A percentile compares a stretch with the other conserved stretches of the same genome.
These are phyloP conservation scores for Sebastes alutus DNA, from an alignment of 2,797 vertebrate genomes.

Conservation along the genomic window DNA sequence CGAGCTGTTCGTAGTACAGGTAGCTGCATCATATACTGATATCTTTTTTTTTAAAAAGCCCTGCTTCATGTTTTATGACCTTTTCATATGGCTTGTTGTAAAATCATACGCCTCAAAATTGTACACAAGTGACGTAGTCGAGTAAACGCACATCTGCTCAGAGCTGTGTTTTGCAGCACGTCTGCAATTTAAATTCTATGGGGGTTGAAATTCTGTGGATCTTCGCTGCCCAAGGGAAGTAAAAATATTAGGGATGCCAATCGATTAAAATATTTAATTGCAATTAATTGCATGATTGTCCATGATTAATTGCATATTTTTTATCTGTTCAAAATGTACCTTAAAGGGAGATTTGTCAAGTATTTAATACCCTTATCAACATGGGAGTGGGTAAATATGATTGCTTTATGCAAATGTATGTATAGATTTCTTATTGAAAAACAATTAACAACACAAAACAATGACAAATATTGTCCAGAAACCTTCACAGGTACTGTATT, in stretches of 20 bases:
- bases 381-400: too few relatives aligned
- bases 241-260: not conserved
- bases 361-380: too few relatives aligned
- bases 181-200: not conserved
- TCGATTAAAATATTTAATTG: too few relatives aligned
- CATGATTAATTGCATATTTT: too few relatives aligned
- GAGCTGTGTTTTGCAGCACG: not conserved
- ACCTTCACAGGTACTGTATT: too few relatives aligned
- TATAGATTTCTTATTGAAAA: too few relatives aligned
- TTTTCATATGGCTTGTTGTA: not conserved
- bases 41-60: not conserved
- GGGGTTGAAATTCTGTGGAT: not conserved
- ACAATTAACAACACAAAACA: too few relatives aligned
- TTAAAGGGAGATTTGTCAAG: too few relatives aligned
- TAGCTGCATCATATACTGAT: constrained; percentile 1
- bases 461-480: too few relatives aligned
- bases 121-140: not conserved
- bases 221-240: not conserved
- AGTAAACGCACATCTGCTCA: not conserved
- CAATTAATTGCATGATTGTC: too few relatives aligned
- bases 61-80: constrained; percentile 35
- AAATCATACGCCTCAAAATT: not conserved
- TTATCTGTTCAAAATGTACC: too few relatives aligned
- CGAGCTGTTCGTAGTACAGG: not conserved
- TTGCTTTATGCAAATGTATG: too few relatives aligned